phyloP scores from a whole-genome alignment of 2,888 invertebrate species.

The Aphrophora alni region DNA sequence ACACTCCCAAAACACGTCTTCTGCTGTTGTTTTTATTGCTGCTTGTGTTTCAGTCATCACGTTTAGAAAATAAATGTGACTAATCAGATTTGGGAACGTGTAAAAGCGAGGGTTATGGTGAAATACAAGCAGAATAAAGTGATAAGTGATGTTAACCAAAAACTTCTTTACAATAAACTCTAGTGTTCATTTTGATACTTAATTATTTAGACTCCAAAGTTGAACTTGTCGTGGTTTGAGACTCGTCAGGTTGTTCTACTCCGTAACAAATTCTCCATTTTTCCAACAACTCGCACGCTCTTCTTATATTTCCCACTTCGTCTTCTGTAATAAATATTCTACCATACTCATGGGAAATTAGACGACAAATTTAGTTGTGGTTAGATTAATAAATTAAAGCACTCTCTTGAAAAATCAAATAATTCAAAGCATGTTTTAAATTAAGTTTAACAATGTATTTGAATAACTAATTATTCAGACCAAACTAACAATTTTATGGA shows the following conservation, averaged over 20 bases:
- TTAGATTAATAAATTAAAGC: no score
- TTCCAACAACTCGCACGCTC: no score
- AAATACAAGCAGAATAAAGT: background rate
- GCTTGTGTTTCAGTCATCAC: background rate
- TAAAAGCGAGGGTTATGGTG: background rate
- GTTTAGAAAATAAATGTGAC: background rate
- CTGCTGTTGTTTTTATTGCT: background rate
- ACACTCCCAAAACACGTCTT: constrained; percentile 9
- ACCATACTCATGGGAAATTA: no score
- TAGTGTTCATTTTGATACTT: background rate
- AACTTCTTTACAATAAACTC: background rate
- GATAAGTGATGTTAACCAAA: background rate
- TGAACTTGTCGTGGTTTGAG: background rate
- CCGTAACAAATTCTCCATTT: no score
- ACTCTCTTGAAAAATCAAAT: no score
- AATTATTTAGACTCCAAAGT: background rate
- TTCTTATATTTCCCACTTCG: no score
- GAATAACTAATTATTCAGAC: no score
- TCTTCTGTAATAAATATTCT: no score
- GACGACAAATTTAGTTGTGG: no score
- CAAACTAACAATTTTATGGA: no score
- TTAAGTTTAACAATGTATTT: no score
- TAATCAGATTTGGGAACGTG: background rate
- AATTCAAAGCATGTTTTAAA: no score
- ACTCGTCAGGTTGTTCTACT: background rate